phyloP scores from a whole-genome alignment of 2,797 vertebrate species.

The Heliangelus exortis region DNA sequence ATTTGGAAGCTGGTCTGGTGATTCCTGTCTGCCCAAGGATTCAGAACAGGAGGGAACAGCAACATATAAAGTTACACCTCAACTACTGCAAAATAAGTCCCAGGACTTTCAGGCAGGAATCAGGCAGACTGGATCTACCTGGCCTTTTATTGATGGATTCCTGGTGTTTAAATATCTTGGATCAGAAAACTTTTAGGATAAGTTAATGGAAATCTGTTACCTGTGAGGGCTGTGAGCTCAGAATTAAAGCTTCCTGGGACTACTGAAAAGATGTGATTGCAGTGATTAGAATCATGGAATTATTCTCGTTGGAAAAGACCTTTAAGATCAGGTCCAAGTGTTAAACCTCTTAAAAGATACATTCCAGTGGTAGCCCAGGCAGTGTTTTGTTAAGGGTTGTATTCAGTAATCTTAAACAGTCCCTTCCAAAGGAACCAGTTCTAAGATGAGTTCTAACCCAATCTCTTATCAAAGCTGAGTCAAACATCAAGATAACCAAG shows the following conservation, averaged over 20 bases:
- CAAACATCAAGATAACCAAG: neutral
- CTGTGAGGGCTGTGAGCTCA: neutral
- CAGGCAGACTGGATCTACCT: neutral
- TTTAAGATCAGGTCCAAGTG: too few relatives aligned
- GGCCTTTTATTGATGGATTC: neutral
- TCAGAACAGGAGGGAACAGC: neutral
- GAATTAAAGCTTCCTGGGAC: neutral
- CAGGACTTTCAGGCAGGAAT: neutral
- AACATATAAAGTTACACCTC: neutral
- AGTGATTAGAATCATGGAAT: neutral
- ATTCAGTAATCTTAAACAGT: neutral
- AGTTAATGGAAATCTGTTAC: neutral
- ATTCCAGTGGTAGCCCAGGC: neutral
- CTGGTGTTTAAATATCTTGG: neutral
- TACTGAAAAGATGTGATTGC: neutral
- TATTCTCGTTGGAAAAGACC: too few relatives aligned
- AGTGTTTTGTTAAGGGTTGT: neutral
- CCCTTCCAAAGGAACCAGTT: neutral
- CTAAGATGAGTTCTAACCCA: neutral
- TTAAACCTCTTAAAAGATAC: too few relatives aligned
- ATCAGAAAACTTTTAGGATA: neutral
- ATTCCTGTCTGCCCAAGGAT: neutral
- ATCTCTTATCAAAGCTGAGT: neutral
- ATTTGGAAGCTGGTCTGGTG: neutral
- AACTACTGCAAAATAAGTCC: neutral